A percentile compares a stretch with the other conserved stretches of the same genome.
Conservation (phyloP, 2,797 vertebrate genomes). For the Siniperca undulata region DNA sequence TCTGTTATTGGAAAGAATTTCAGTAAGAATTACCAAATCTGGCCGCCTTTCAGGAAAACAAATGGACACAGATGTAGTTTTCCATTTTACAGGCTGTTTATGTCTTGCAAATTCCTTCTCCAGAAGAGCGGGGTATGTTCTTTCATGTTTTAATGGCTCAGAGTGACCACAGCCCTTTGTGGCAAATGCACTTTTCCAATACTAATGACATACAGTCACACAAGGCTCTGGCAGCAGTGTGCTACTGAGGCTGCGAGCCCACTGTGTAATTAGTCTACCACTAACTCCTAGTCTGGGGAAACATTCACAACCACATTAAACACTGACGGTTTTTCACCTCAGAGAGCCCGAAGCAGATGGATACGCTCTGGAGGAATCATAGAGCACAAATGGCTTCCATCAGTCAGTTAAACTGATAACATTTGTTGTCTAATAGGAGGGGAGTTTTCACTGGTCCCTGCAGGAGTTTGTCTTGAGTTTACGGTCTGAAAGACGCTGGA, state of each 20-base stretch:
- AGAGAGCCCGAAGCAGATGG: constrained; percentile 78
- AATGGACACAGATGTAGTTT: constrained; percentile 88
- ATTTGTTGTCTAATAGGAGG: constrained; percentile 67
- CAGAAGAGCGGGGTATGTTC: constrained; percentile 80
- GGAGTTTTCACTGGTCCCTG: constrained; percentile 27
- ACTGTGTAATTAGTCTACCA: constrained; percentile 85
- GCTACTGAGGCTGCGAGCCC: constrained; percentile 77
- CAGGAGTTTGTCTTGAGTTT: constrained; percentile 50
- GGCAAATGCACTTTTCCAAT: constrained; percentile 85
- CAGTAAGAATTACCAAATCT: constrained; percentile 85
- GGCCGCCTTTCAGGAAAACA: constrained; percentile 82
- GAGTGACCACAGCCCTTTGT: constrained; percentile 84
- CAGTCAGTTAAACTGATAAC: constrained; percentile 69
- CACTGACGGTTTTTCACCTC: constrained; percentile 80
- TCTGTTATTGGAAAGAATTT: constrained; percentile 84
- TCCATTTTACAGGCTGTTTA: constrained; percentile 90
- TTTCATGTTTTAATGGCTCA: constrained; percentile 86
- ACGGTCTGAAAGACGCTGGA: constrained; percentile 12
- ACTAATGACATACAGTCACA: constrained; percentile 87
- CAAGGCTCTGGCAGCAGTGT: constrained; percentile 76
- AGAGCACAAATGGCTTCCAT: constrained; percentile 75
- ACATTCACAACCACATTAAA: constrained; percentile 86
- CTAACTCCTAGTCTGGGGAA: constrained; percentile 86
- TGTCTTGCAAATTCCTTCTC: constrained; percentile 85
- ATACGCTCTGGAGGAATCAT: constrained; percentile 68